phyloP scores from a whole-genome alignment of 2,797 vertebrate species.

The Tokudaia muenninki region DNA sequence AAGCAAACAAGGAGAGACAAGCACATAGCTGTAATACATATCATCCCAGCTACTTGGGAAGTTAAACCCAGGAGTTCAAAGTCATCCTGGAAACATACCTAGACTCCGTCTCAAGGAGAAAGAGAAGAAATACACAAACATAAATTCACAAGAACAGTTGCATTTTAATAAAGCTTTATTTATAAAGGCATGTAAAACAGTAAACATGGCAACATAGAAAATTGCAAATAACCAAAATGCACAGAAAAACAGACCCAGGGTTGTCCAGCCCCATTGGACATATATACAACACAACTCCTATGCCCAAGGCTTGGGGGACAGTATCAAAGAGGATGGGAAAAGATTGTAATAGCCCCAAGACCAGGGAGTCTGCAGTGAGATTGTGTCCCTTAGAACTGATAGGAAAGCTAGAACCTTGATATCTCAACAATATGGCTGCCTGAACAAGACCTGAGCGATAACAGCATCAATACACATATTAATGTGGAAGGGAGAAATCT shows the following conservation, averaged over 20 bases:
- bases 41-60: background rate
- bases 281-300: background rate
- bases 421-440: background rate
- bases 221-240: background rate
- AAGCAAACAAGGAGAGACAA: background rate
- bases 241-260: background rate
- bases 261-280: background rate
- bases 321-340: background rate
- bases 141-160: background rate
- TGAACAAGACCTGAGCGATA: background rate
- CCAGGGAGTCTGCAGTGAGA: background rate
- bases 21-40: background rate
- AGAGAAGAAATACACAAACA: background rate
- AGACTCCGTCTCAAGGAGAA: background rate
- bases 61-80: background rate
- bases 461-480: background rate
- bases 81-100: background rate
- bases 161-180: background rate
- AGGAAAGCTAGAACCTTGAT: background rate
- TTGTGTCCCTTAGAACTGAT: background rate
- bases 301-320: background rate
- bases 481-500: background rate
- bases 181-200: background rate
- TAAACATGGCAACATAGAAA: background rate
- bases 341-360: background rate